A percentile compares a stretch with the other conserved stretches of the same genome.
Conservation (phyloP, 2,797 vertebrate species). For the Girardinus metallicus region DNA sequence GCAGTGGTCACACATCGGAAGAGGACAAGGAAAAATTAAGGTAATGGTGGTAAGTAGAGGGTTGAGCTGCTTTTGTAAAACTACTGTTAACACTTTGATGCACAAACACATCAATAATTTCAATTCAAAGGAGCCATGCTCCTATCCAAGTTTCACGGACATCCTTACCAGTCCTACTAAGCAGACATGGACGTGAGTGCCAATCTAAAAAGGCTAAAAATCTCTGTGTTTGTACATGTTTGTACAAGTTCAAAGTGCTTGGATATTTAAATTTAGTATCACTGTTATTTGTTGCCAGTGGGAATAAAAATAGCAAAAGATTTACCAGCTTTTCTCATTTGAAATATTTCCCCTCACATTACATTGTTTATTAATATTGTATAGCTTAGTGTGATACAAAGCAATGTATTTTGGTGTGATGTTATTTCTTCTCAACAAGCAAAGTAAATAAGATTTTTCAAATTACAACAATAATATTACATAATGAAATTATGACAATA, state of each 20-base stretch:
- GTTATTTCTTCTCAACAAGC: not conserved
- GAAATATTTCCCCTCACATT: not conserved
- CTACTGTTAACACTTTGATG: constrained; percentile 20
- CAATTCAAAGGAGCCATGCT: constrained; percentile 49
- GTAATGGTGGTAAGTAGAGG: constrained; percentile 74
- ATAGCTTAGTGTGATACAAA: not conserved
- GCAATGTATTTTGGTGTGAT: not conserved
- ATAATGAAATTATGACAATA: too few relatives aligned
- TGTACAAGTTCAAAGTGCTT: not conserved
- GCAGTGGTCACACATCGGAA: constrained; percentile 68
- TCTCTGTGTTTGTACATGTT: not conserved
- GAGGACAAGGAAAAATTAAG: constrained; percentile 73
- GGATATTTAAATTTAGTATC: not conserved
- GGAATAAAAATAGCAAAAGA: not conserved
- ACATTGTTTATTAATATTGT: not conserved
- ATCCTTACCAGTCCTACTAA: constrained; percentile 56
- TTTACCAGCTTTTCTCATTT: not conserved
- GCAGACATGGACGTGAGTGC: not conserved
- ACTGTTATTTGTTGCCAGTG: not conserved
- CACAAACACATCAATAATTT: constrained; percentile 64
- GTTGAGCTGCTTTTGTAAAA: constrained; percentile 74
- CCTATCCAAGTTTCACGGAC: constrained; percentile 63
- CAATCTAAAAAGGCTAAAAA: constrained; percentile 20
- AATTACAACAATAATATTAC: not conserved
- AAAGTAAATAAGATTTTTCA: not conserved